These are phyloP conservation scores for Marasmarcha lunaedactyla DNA, from an alignment of 2,888 invertebrate species.

Conservation along the genomic window DNA sequence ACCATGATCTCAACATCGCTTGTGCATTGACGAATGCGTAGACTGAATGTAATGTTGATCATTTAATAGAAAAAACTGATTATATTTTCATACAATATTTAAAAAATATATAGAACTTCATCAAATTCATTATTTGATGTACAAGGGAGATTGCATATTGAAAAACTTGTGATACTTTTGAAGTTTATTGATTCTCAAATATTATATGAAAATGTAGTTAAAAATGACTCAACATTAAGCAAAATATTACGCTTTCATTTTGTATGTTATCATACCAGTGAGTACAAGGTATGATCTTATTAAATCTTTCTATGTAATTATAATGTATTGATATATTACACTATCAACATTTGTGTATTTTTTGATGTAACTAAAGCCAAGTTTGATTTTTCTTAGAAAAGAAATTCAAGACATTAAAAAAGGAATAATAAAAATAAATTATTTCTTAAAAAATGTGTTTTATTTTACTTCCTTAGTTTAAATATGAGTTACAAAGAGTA, in stretches of 20 bases:
- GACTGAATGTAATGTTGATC: slow-evolving; percentile 34
- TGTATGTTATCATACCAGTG: slow-evolving; percentile 28
- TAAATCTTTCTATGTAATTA: slow-evolving; percentile 11
- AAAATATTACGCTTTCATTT: slow-evolving; percentile 33
- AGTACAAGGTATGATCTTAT: slow-evolving; percentile 28
- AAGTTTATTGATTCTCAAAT: no score
- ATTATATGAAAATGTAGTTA: background rate
- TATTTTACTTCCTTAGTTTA: slow-evolving; percentile 26
- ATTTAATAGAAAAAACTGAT: slow-evolving; percentile 23
- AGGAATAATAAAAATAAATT: slow-evolving; percentile 65
- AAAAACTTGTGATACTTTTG: no score
- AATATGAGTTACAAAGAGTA: background rate
- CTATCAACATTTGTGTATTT: slow-evolving; percentile 64
- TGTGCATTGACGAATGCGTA: slow-evolving; percentile 30
- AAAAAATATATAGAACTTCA: no score
- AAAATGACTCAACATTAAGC: background rate
- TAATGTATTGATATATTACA: slow-evolving; percentile 42
- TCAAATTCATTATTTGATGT: no score
- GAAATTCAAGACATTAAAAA: slow-evolving; percentile 60
- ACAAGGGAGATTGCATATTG: no score
- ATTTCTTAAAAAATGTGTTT: slow-evolving; percentile 64
- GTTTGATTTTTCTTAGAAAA: slow-evolving; percentile 67
- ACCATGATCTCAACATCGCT: slow-evolving; percentile 43
- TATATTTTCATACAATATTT: no score
- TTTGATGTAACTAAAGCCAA: slow-evolving; percentile 65